Evolutionary conservation across 2,797 vertebrate species (phyloP), one percentile per base, ranked within the genome.

Genomic region (Novumbra hubbsi): DNA sequence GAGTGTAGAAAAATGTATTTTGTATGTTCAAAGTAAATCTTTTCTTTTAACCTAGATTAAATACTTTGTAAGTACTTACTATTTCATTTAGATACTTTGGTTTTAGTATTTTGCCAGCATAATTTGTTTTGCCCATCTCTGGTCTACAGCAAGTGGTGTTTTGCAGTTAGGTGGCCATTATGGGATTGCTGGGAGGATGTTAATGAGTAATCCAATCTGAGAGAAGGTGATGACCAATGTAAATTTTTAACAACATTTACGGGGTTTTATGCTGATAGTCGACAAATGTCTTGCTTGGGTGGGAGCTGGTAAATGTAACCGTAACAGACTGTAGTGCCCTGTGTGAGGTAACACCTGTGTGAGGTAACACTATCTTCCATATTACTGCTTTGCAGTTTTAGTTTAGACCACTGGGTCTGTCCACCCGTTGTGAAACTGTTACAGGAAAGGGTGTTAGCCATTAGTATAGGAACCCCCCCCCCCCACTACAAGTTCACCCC

Each of bases 201-300:
- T 78, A 89, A 88, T 87, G 73, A 64, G 49, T 89, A 82, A 90
- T 78, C 84, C n/a, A 16, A 62, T 65, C 0, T 66, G 76, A 73
- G 76, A 24, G 52, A 24, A 78, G 48, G 76, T 88, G 85, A 87
- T 90, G 86, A 91, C 86, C 70, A 19, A 55, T 82, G 93, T 95
- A 94, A 95, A 95, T 93, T 88, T 92, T 93, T 95, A 94, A 94
- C 92, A 76, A 76, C 14, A 68, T 89, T 88, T 87, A 83, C 34
- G 76, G 86, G 80, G 19, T 85, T 92, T 94, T 94, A 78, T 93
- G 93, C 93, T 95, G 93, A 94, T 92, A 80, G 75, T 66, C 67
- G 79, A 88, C 80, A 91, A 91, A 86, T 83, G 17, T 70, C 72
- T 77, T 50, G 50, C 17, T 48, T 81, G 84, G 89, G 88, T 79